Evolutionary conservation across 2,797 vertebrate species (phyloP), one percentile per base, ranked within the genome.

Genomic region (Oophaga sylvatica): DNA sequence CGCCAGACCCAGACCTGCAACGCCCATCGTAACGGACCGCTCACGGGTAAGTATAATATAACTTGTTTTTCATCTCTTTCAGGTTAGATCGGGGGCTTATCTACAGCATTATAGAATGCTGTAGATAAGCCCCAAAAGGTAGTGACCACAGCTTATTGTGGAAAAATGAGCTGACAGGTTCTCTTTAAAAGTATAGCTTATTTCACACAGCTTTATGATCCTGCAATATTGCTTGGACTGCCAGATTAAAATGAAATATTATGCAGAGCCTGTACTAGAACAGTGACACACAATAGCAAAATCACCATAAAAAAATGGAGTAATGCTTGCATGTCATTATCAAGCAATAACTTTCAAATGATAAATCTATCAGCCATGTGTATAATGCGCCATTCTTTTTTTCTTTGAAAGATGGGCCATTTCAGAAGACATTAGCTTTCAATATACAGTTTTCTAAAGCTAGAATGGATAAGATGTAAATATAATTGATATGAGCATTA

Each of bases 341-440:
- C 73, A 77, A 56, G 83, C 83, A 85, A 77, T 85, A 85, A 85
- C 83, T 85, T 85, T 85, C n/a, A 78, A 85, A 85, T 85, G 83
- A 85, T 17, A 16, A 85, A 78, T 67, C 60, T 85, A 67, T 85
- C 83, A 85, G 83, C 83, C 83, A 77, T 85, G 60, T 62, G 73
- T 78, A 63, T 63, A 63, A 26, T 53, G 73, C 22, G 65, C 60
- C 73, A 85, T 77, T 84, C 77, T n/a, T 84, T 84, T 65, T 84
- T 65, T 62, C 63, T 16, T 56, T 35, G 31, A 75, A 84, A 84
- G 70, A 76, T 76, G 59, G 75, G 10, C 35, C 56, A 84, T 84
- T 83, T 57, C 19, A 56, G 20, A 77, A 62, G 59, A 63, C 75
- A 75, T 76, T 76, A 76, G 48, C 65, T 75, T 84, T 20, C 67